Base-by-base conservation (phyloP, 2,888 invertebrate genomes). In the Vesta saturnalis region DNA sequence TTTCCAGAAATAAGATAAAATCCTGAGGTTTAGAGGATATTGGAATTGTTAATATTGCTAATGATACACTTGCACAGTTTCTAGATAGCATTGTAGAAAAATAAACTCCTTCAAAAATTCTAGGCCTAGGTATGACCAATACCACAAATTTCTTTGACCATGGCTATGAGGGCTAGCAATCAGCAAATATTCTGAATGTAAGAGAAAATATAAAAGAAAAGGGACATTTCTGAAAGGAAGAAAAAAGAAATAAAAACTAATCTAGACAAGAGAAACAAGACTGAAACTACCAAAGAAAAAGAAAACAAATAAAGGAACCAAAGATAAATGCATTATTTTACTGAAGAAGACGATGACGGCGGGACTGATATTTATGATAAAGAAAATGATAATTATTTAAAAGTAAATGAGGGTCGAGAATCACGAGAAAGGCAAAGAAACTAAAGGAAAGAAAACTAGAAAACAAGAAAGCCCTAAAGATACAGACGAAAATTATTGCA, bases 171-270 rank as follows among this genome's bases (percentile, higher is more conserved):
- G 15, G 47, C 49, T 1, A 60, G 23, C 60, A 21, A 49, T 60
- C 60, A 4, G 47, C 60, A 49, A 22, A 49, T 22, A 60, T n/a
- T 60, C n/a, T 60, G 10, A 60, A 60, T 49, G 47, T n/a, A 10
- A 49, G 21, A 19, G 23, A 60, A 49, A 60, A 60, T 10, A 49
- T 43, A 49, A 16, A n/a, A 10, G 10, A 6, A 6, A 30, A 10
- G 10, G 30, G 10, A 30, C 30, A 4, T 6, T 30, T 30, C 4
- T 10, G 4, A 10, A 30, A 30, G 10, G 30, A 30, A 30, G 10
- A 10, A 30, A 30, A 30, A 30, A 30, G 4, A 30, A 30, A 30
- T 30, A 30, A 30, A 30, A 30, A 30, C 30, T 30, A 30, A 30
- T 4, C 10, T 30, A 30, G 10, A 30, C 30, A 30, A 30, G 30